These are phyloP conservation scores for Sebastiscus tertius DNA, from an alignment of 2,797 vertebrate genomes.

Conservation along the genomic window DNA sequence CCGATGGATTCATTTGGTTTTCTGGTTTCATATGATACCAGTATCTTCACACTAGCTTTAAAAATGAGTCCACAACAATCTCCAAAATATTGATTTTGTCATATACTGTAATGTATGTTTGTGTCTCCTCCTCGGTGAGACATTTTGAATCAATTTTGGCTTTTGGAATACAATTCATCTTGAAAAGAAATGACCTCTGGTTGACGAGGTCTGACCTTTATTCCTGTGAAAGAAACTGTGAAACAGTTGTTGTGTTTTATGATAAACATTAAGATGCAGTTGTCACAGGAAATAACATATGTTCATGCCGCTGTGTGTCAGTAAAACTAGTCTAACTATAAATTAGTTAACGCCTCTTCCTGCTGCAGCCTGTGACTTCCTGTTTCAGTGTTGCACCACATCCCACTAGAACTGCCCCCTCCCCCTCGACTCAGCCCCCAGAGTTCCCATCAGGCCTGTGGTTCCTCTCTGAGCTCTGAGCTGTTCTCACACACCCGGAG, in stretches of 20 bases:
- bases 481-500: background rate
- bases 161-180: background rate
- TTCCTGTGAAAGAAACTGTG: background rate
- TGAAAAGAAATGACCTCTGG: no score
- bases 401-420: background rate
- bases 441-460: conserved; percentile 7
- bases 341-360: conserved; percentile 49
- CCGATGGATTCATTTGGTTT: no score
- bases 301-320: background rate
- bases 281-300: conserved; percentile 12
- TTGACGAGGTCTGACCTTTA: background rate
- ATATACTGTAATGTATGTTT: background rate
- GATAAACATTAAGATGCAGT: background rate
- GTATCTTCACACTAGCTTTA: no score
- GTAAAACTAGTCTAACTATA: background rate
- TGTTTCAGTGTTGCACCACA: conserved; percentile 73
- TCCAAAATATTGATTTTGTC: no score
- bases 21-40: no score
- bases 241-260: background rate
- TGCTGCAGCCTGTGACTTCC: conserved; percentile 66
- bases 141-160: no score
- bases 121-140: background rate
- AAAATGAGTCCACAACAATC: no score
- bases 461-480: conserved; percentile 46
- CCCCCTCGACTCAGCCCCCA: background rate